These are phyloP conservation scores for Trissolcus brochymenae DNA, from an alignment of 2,888 invertebrate genomes.

Conservation along the genomic window DNA sequence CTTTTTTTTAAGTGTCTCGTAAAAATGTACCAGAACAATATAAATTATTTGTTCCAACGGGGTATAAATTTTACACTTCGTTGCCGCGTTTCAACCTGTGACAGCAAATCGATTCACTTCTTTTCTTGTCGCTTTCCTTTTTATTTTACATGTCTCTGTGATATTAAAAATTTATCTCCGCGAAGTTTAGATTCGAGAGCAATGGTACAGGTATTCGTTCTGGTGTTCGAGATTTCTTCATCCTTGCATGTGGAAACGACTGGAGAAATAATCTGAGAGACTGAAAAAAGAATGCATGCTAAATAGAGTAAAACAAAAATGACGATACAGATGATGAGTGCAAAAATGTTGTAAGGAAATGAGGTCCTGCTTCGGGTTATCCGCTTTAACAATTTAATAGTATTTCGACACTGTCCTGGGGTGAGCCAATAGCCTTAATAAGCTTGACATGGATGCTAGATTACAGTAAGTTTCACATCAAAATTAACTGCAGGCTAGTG, in stretches of 20 bases:
- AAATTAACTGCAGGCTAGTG: slow-evolving; percentile 23
- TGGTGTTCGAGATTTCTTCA: no score
- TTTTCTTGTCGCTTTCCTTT: slow-evolving; percentile 23
- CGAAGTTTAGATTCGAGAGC: not conserved
- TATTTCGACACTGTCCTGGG: slow-evolving; percentile 39
- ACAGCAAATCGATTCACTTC: slow-evolving; percentile 40
- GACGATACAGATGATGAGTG: not conserved
- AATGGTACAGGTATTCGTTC: no score
- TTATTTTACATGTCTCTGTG: slow-evolving; percentile 17
- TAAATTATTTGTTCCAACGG: slow-evolving; percentile 34
- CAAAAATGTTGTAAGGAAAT: slow-evolving; percentile 9
- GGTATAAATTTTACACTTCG: slow-evolving; percentile 45
- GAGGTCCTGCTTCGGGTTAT: slow-evolving; percentile 29
- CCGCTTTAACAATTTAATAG: slow-evolving; percentile 35
- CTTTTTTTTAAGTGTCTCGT: slow-evolving; percentile 2
- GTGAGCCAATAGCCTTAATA: slow-evolving; percentile 37
- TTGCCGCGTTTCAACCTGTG: slow-evolving; percentile 31
- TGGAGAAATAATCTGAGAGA: not conserved
- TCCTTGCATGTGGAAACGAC: no score
- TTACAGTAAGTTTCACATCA: slow-evolving; percentile 35
- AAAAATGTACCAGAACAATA: slow-evolving; percentile 32
- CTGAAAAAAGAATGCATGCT: not conserved
- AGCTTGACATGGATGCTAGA: slow-evolving; percentile 30
- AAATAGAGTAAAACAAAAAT: not conserved
- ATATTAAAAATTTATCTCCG: slow-evolving; percentile 32